These are phyloP conservation scores for Drosophila sechellia DNA, from an alignment of 1,140 invertebrate species.

Conservation along the genomic window DNA sequence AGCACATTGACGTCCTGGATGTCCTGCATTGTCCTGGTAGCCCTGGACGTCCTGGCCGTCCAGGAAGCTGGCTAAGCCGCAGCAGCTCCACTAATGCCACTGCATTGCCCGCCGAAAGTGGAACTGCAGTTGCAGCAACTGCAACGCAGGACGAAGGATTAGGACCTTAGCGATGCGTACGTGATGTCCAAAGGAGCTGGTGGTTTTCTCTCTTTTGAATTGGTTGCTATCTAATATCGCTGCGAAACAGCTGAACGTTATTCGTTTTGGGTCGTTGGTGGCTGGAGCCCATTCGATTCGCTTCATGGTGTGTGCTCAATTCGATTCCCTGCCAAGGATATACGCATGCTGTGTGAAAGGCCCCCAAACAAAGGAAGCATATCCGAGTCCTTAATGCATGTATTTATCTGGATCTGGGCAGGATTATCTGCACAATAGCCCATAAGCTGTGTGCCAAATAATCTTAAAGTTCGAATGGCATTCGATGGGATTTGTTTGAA, in stretches of 20 bases:
- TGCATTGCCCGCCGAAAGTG: slow-evolving; percentile 37
- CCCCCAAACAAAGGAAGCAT: not conserved
- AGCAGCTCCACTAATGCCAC: slow-evolving; percentile 74
- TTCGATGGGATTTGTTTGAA: not conserved
- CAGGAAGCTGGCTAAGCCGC: slow-evolving; percentile 65
- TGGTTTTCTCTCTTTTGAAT: not conserved
- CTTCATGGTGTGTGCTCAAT: slow-evolving; percentile 34
- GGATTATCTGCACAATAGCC: not conserved
- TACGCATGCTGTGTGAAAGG: not conserved
- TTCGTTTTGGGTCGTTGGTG: slow-evolving; percentile 32
- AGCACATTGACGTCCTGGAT: slow-evolving; percentile 30
- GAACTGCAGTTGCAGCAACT: slow-evolving; percentile 3
- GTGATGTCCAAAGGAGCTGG: slow-evolving; percentile 16
- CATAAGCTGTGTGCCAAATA: not conserved
- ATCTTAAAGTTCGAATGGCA: slow-evolving; percentile 2
- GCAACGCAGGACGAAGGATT: slow-evolving; percentile 43
- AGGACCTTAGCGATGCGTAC: slow-evolving; percentile 41
- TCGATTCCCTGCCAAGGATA: not conserved
- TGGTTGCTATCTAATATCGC: slow-evolving; percentile 33
- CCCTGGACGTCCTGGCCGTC: slow-evolving; percentile 14
- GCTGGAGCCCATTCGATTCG: slow-evolving; percentile 20
- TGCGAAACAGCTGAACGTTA: slow-evolving; percentile 27
- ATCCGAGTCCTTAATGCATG: not conserved
- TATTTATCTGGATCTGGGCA: not conserved
- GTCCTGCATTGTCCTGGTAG: slow-evolving; percentile 2